phyloP scores from a whole-genome alignment of 30 jellyfish, hydroid and myxozoan species.

The Turritopsis rubra region DNA sequence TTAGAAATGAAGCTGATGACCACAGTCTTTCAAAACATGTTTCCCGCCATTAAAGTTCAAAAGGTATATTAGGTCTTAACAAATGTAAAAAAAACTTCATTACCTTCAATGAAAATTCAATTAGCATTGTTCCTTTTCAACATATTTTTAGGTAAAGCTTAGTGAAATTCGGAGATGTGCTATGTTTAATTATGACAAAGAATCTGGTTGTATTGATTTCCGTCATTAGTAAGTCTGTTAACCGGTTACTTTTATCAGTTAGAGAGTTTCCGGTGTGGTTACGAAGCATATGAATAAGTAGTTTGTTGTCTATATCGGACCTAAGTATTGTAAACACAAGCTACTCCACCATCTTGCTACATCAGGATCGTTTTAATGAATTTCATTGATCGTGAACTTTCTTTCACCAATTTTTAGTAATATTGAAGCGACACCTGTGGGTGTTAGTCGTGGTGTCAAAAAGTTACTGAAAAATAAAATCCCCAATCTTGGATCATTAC shows the following conservation, averaged over 20 bases:
- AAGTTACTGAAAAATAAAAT: slow-evolving; percentile 63
- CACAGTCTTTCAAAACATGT: slow-evolving; percentile 88
- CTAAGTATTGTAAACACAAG: too few relatives aligned
- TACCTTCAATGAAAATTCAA: neutral
- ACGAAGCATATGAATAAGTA: too few relatives aligned
- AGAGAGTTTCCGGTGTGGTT: too few relatives aligned
- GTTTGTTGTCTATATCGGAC: too few relatives aligned
- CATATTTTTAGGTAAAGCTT: slow-evolving; percentile 47
- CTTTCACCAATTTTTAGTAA: slow-evolving; percentile 38
- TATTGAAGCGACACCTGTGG: slow-evolving; percentile 84
- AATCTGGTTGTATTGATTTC: slow-evolving; percentile 60
- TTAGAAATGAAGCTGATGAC: slow-evolving; percentile 75
- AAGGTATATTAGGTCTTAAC: slow-evolving; percentile 34
- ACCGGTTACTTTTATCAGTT: too few relatives aligned
- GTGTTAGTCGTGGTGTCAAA: slow-evolving; percentile 74
- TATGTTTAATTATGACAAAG: slow-evolving; percentile 58
- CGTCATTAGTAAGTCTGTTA: slow-evolving; percentile 72
- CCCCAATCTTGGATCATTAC: slow-evolving; percentile 78
- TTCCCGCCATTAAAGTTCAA: slow-evolving; percentile 82
- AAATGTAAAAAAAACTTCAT: neutral
- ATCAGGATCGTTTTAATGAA: neutral
- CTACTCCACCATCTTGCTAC: too few relatives aligned
- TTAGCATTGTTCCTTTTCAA: neutral
- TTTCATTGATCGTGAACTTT: neutral
- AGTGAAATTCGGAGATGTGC: slow-evolving; percentile 83